These are phyloP conservation scores for Ranitomeya imitator DNA, from an alignment of 2,113 vertebrate genomes.

Conservation along the genomic window DNA sequence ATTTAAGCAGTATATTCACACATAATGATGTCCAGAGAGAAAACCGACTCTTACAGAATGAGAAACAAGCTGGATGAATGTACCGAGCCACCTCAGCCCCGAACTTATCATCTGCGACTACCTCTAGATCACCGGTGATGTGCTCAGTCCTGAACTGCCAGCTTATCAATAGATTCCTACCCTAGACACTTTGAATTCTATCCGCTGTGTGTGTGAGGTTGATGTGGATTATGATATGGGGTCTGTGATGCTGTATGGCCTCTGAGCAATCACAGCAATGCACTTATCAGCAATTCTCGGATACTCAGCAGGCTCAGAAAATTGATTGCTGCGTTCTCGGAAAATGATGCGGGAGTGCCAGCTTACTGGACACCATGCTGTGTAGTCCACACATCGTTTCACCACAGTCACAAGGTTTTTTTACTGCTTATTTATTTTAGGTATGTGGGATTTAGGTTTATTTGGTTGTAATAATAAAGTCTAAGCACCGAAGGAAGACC, in stretches of 20 bases:
- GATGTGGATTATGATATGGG: background rate
- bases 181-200: background rate
- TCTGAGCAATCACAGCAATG: background rate
- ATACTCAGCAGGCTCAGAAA: background rate
- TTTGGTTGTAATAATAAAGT: background rate
- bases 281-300: background rate
- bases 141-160: background rate
- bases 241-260: constrained; percentile 11
- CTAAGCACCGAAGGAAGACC: background rate
- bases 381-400: background rate
- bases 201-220: background rate
- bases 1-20: constrained; percentile 2
- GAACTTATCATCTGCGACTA: background rate
- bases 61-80: background rate
- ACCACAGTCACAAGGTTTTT: background rate
- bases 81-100: background rate
- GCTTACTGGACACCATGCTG: background rate
- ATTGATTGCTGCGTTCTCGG: background rate
- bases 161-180: background rate
- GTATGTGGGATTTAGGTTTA: background rate
- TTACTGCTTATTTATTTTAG: constrained; percentile 4
- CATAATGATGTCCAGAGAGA: constrained; percentile 5
- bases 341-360: background rate
- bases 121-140: background rate
- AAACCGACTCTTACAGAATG: background rate